Percentiles rank a stretch among this genome's conserved stretches.
Evolutionary conservation across 2,797 vertebrate genomes (phyloP).

Genomic region (Triplophysa yarkandensis): DNA sequence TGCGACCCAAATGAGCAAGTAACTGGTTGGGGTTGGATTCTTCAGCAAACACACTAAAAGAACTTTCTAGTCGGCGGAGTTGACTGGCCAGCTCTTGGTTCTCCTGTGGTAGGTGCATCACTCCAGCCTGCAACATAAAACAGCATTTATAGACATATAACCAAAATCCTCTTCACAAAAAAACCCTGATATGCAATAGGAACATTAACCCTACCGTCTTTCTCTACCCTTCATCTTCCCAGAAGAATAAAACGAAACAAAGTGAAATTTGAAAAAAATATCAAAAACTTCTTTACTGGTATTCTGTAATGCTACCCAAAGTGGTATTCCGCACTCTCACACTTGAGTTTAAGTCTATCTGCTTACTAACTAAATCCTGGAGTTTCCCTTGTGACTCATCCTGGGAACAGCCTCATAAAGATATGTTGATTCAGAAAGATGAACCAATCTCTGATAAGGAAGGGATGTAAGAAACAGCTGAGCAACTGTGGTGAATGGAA

Average conservation of each 20-base stretch:
- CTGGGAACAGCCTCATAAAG: slow-evolving; percentile 67
- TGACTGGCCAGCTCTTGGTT: slow-evolving; percentile 87
- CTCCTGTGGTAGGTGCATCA: slow-evolving; percentile 74
- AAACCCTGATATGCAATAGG: slow-evolving; percentile 1
- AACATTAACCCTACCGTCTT: background rate
- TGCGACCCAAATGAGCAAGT: slow-evolving; percentile 90
- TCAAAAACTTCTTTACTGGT: background rate
- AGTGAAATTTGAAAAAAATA: slow-evolving; percentile 6
- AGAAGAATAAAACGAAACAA: slow-evolving; percentile 3
- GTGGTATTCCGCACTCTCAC: slow-evolving; percentile 7
- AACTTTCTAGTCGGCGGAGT: slow-evolving; percentile 91
- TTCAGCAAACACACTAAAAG: slow-evolving; percentile 90
- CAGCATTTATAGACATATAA: background rate
- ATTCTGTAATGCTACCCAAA: slow-evolving; percentile 24
- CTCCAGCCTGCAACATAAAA: slow-evolving; percentile 60
- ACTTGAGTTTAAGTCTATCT: slow-evolving; percentile 64
- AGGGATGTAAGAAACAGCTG: slow-evolving; percentile 47
- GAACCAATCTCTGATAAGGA: slow-evolving; percentile 61
- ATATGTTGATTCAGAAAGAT: slow-evolving; percentile 65
- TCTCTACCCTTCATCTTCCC: background rate
- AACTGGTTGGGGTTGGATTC: slow-evolving; percentile 95
- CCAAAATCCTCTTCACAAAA: background rate
- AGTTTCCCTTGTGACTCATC: slow-evolving; percentile 77
- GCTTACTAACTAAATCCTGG: slow-evolving; percentile 70
- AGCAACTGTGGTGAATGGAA: slow-evolving; percentile 25